phyloP scores from a whole-genome alignment of 2,113 vertebrate genomes.

The Lepisosteus osseus region DNA sequence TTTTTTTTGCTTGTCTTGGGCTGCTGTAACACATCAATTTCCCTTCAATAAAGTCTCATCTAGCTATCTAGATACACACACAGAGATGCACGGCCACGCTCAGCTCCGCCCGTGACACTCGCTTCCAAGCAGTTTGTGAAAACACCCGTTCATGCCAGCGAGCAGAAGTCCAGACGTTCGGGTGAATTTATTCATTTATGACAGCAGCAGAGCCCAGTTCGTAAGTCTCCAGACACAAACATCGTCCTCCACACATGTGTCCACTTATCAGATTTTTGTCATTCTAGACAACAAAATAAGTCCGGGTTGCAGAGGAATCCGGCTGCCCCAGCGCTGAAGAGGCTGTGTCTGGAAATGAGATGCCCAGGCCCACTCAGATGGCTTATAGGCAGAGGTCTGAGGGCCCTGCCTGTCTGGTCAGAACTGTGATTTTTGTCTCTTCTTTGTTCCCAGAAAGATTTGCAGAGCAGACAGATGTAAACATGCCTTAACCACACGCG shows the following conservation, averaged over 20 bases:
- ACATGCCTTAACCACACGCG: conserved; percentile 38
- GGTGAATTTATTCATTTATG: conserved; percentile 56
- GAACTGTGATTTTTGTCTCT: conserved; percentile 24
- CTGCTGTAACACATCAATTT: too few species aligned
- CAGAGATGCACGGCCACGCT: conserved; percentile 53
- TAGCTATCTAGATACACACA: not conserved
- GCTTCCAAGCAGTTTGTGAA: conserved; percentile 42
- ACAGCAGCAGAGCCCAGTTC: conserved; percentile 19
- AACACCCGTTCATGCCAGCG: conserved; percentile 60
- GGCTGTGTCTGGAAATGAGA: too few species aligned
- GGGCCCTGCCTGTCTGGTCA: conserved; percentile 21
- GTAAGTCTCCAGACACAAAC: too few species aligned
- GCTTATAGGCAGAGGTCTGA: conserved; percentile 21
- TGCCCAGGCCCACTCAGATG: not conserved
- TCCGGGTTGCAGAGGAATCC: too few species aligned
- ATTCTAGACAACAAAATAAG: too few species aligned
- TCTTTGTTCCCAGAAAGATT: conserved; percentile 24
- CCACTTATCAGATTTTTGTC: too few species aligned
- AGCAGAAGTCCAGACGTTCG: conserved; percentile 50
- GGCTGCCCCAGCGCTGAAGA: too few species aligned
- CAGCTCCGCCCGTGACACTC: conserved; percentile 32
- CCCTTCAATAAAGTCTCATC: too few species aligned
- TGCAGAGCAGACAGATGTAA: conserved; percentile 46
- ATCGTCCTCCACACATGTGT: too few species aligned
- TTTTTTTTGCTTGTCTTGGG: too few species aligned